These are phyloP conservation scores for Caloenas nicobarica DNA, from an alignment of 2,113 vertebrate species.

Conservation along the genomic window DNA sequence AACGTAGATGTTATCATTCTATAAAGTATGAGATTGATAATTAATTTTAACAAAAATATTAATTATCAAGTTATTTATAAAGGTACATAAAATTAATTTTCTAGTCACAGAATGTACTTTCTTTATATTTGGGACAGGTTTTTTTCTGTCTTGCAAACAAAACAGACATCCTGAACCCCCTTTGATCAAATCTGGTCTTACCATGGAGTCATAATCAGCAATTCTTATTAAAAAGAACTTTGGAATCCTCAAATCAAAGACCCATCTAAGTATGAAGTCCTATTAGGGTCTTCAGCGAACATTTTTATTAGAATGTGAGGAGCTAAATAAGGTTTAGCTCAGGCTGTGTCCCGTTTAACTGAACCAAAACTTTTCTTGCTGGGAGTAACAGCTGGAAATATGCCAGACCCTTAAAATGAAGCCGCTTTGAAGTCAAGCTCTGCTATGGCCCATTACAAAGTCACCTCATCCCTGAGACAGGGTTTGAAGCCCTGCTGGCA, in stretches of 20 bases:
- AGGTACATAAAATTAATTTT: neutral
- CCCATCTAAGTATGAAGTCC: neutral
- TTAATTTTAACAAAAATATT: conserved; percentile 2
- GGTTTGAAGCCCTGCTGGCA: neutral
- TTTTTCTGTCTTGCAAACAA: neutral
- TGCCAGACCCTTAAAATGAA: neutral
- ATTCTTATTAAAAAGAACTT: neutral
- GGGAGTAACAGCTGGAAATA: neutral
- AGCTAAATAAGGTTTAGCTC: neutral
- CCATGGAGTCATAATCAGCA: neutral
- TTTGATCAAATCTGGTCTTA: conserved; percentile 9
- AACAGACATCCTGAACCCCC: neutral
- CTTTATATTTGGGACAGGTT: neutral
- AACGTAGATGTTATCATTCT: conserved; percentile 14
- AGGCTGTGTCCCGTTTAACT: neutral
- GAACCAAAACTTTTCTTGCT: neutral
- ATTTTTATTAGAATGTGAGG: neutral
- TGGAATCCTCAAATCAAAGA: neutral
- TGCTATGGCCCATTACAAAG: neutral
- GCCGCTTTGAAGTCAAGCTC: neutral
- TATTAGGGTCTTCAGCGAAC: neutral
- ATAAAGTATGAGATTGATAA: neutral
- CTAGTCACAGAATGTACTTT: neutral
- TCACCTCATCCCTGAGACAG: neutral
- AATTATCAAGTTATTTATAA: conserved; percentile 43